Conservation (phyloP, 1,140 invertebrate species). For the Drosophila arizonae region DNA sequence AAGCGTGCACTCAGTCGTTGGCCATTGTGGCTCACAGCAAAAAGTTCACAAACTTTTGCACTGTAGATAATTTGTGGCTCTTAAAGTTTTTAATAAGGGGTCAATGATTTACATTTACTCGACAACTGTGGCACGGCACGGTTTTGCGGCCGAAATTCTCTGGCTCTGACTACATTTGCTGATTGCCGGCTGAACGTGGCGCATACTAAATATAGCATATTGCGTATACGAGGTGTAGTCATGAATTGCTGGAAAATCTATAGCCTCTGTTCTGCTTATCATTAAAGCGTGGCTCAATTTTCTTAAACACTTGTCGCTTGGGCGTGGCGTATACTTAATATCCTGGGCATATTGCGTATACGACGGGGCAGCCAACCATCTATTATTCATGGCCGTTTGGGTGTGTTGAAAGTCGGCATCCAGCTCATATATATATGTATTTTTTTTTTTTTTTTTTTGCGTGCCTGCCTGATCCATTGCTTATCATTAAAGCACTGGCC, state of each 20-base stretch:
- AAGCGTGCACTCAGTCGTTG: constrained; percentile 37
- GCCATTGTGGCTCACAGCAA: constrained; percentile 53
- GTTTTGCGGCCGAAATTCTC: constrained; percentile 20
- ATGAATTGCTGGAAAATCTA: not conserved
- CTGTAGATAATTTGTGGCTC: constrained; percentile 73
- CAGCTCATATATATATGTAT: constrained; percentile 15
- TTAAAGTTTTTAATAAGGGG: constrained; percentile 77
- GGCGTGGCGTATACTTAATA: constrained; percentile 26
- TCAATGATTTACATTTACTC: constrained; percentile 76
- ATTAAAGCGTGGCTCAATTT: too few species aligned
- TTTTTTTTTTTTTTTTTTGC: too few species aligned
- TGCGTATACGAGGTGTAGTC: not conserved
- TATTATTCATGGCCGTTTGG: too few species aligned
- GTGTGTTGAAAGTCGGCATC: not conserved
- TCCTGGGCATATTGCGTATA: constrained; percentile 4
- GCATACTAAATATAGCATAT: constrained; percentile 20
- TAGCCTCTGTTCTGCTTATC: not conserved
- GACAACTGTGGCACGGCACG: constrained; percentile 41
- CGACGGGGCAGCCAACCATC: not conserved
- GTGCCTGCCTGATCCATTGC: constrained; percentile 16
- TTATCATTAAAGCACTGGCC: constrained; percentile 44
- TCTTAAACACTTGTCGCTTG: too few species aligned
- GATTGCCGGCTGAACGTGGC: constrained; percentile 14
- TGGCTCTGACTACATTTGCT: constrained; percentile 20
- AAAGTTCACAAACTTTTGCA: constrained; percentile 70